Evolutionary conservation across 2,888 invertebrate genomes (phyloP).

Genomic region (Ichneumon xanthorius): DNA sequence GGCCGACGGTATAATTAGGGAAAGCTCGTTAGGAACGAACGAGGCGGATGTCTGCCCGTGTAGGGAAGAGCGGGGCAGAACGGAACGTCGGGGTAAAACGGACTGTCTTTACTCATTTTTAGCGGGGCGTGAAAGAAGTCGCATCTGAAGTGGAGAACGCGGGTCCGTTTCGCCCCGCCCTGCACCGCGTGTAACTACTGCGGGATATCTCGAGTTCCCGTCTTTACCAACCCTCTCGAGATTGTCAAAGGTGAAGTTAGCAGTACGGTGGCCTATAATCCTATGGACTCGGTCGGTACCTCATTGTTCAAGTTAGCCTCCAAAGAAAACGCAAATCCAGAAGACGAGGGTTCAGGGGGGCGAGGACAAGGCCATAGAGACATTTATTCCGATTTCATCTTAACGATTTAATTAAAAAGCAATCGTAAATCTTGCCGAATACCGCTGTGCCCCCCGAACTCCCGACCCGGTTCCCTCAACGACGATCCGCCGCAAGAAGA

Average conservation of each 20-base stretch:
- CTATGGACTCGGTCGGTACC: neutral
- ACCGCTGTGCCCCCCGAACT: no score
- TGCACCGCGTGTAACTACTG: neutral
- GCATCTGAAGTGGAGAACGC: no score
- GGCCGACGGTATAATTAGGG: slow-evolving; percentile 63
- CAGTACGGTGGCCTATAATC: slow-evolving; percentile 25
- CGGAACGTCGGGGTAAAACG: no score
- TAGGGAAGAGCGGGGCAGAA: no score
- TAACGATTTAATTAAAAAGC: slow-evolving; percentile 62
- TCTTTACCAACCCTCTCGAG: slow-evolving; percentile 38
- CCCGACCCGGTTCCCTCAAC: no score
- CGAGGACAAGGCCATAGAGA: neutral
- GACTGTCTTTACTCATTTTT: no score
- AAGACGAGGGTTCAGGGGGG: neutral
- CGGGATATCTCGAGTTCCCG: slow-evolving; percentile 33
- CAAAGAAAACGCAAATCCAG: neutral
- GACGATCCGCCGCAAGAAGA: no score
- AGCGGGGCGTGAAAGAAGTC: no score
- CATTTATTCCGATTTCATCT: slow-evolving; percentile 41
- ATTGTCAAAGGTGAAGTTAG: slow-evolving; percentile 37
- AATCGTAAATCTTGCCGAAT: slow-evolving; percentile 28
- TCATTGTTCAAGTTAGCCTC: slow-evolving; percentile 5
- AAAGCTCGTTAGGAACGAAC: slow-evolving; percentile 63
- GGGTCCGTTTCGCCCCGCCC: neutral
- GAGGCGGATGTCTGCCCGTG: neutral